Evolutionary conservation across 2,888 invertebrate species (phyloP), one percentile per base, ranked within the genome.

Genomic region (Hedychridium roseum): DNA sequence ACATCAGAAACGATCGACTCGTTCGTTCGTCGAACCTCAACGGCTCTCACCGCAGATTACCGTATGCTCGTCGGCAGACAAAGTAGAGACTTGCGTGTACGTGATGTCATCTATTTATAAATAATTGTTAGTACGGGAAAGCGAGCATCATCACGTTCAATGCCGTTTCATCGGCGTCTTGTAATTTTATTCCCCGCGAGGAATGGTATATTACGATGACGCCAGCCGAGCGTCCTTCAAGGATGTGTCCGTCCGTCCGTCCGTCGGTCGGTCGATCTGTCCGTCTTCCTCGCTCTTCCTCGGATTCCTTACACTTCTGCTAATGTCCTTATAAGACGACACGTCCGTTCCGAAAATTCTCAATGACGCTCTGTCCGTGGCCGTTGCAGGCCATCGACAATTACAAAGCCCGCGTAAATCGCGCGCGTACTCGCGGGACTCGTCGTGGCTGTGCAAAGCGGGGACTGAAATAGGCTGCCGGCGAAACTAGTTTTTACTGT

Each of bases 401-500:
- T 41, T 31, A 44, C 39, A 41, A 44, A 44, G 26, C 32, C 23
- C 18, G 14, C 41, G 32, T 44, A 41, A 44, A 31, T 2, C 9
- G 2, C 3, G 4, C 6, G 15, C 17, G 30, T 31, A 40, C 18
- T 9, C 17, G n/a, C 20, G n/a, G 30, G 9, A 23, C 32, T 44
- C 18, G 9, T 21, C 36, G 15, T 26, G 12, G 39, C 26, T 15
- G 9, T 32, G n/a, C 16, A 39, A 38, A 50, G 46, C 40, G 36
- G 39, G 23, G 43, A 66, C 61, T 64, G 57, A 65, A 65, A 67
- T 65, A 64, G 60, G 54, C 50, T 56, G 51, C 58, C 50, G 43
- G 70, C 47, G 49, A 65, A 72, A 72, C 72, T 66, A 71, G 71
- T 72, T 71, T 71, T 71, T 72, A 70, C 70, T 66, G 68, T 70